A percentile compares a stretch with the other conserved stretches of the same genome.
Evolutionary conservation across 2,888 invertebrate species (phyloP).

Genomic region (Syrista parreyssii): DNA sequence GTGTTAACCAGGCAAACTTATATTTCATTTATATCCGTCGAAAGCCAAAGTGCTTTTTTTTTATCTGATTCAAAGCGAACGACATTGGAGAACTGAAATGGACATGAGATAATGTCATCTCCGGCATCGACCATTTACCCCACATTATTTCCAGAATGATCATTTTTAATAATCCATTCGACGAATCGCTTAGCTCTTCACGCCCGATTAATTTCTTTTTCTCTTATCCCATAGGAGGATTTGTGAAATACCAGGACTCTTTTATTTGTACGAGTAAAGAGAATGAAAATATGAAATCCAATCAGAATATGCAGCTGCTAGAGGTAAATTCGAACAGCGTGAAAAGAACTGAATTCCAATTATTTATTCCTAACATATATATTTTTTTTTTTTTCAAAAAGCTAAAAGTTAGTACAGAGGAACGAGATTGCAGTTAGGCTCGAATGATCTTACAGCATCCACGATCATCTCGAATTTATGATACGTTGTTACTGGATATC

Average conservation of each 20-base stretch:
- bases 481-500: neutral
- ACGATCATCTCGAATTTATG: neutral
- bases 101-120: neutral
- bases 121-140: neutral
- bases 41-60: slow-evolving; percentile 1
- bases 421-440: neutral
- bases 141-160: neutral
- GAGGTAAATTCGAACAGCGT: neutral
- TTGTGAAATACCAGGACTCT: neutral
- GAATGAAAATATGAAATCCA: neutral
- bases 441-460: neutral
- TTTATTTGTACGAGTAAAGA: neutral
- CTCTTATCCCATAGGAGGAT: neutral
- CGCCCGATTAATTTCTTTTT: neutral
- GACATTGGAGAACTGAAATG: neutral
- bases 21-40: slow-evolving; percentile 23
- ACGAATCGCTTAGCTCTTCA: neutral
- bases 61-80: neutral
- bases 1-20: neutral
- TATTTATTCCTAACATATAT: neutral
- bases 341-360: neutral
- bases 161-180: neutral
- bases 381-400: neutral
- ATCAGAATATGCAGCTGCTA: neutral
- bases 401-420: neutral